Evolutionary conservation across 2,888 invertebrate species (phyloP), one percentile per base, ranked within the genome.

Genomic region (Eilema caniola): DNA sequence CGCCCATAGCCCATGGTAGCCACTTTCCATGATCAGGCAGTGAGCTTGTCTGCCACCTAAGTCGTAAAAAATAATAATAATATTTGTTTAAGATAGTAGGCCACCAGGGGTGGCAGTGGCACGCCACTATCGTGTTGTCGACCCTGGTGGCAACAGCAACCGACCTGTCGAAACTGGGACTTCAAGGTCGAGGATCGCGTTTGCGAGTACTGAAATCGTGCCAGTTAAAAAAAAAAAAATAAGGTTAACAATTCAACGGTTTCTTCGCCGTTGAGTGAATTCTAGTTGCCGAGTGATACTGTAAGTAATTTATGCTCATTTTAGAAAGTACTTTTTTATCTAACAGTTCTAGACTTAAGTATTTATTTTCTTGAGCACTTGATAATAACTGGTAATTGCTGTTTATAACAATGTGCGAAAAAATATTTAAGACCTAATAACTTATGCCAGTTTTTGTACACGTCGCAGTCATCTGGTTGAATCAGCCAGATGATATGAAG

Each of bases 261-360:
- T 69, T 69, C 41, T 33, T 57, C 57, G 41, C 41, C 47, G 63
- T 41, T 70, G 16, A 56, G 66, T 70, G 33, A 66, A 72, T 72
- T 66, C 69, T 66, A 72, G 66, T 68, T 57, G 57, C 63, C 16
- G 28, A 61, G 28, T 25, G 28, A 28, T 71, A 71, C 28, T 71
- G 28, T 66, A 63, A 25, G 24, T 69, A 69, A 72, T 66, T 72
- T 69, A 72, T 72, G n/a, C 72, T 16, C 16, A 66, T 33, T 66
- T 72, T 72, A 72, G 72, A 72, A 72, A 72, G 72, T 72, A 72
- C 37, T 70, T 66, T 70, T 62, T 70, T 62, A 67, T 66, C 66
- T 66, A 70, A 70, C 66, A 66, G 25, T 53, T 28, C 61, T 56
- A 31, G 57, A 56, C 59, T 57, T 53, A 10, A n/a, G 53, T 60